These are phyloP conservation scores for Noturus placidus DNA, from an alignment of 2,113 vertebrate species.

Conservation along the genomic window DNA sequence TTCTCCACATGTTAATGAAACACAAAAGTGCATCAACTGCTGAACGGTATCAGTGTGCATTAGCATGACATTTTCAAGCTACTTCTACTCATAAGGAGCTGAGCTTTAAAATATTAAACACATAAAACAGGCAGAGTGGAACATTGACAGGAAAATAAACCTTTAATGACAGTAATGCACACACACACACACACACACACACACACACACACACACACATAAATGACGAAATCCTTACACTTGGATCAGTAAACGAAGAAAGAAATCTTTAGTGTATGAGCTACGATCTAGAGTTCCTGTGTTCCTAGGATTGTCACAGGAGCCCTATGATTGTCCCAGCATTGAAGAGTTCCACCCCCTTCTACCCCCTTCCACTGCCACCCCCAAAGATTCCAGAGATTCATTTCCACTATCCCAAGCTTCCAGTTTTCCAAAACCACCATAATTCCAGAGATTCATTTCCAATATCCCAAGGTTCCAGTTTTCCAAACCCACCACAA, in stretches of 20 bases:
- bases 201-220: not conserved
- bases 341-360: not conserved
- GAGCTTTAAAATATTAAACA: conserved; percentile 21
- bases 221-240: not conserved
- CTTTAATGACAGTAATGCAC: not conserved
- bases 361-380: no score
- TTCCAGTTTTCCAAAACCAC: no score
- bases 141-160: not conserved
- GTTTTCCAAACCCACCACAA: no score
- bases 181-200: not conserved
- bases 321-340: not conserved
- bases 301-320: no score
- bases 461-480: no score
- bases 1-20: not conserved
- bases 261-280: not conserved
- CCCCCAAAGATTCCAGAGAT: no score
- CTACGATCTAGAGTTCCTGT: no score
- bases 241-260: not conserved
- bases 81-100: not conserved
- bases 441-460: no score
- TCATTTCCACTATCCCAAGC: no score
- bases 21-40: not conserved
- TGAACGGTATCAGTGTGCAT: not conserved
- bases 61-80: conserved; percentile 4
- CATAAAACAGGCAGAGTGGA: not conserved